Evolutionary conservation across 1,140 invertebrate genomes (phyloP), one percentile per base, ranked within the genome.

Genomic region (Magallana ariakensis): DNA sequence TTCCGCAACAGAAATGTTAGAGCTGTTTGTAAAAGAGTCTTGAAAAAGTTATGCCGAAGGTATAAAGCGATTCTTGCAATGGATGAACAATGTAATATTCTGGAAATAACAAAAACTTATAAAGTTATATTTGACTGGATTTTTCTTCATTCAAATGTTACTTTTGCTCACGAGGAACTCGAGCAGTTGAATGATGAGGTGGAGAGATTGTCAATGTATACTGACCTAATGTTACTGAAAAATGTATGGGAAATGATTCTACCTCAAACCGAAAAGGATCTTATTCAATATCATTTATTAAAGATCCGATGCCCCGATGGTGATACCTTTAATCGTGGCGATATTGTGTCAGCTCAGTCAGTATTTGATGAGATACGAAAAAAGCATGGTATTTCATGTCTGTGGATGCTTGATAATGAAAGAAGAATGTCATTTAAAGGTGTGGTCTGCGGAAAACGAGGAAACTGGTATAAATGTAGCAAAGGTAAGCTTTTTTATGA

Each of bases 381-480:
- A 62, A n/a, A 86, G 33, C 58, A 90, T 16, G n/a, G 88, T 6
- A 91, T 93, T 3, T 90, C 95, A 11, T 93, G 89, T 26, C 86
- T 91, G 11, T 88, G 94, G n/a, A 93, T 96, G 8, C 95, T 93
- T 10, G 95, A 96, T 46, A 85, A 93, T 70, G 96, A 97, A 93
- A 94, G 94, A 85, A 90, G 94, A 58, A 90, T 95, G 92, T 96
- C 97, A 80, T 94, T 97, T 0, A 92, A 94, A 92, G 96, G 96
- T 0, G 95, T 97, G 89, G 95, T 94, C 2, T 91, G 96, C 4
- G 92, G 88, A 33, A 93, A 95, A 87, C 66, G 33, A 26, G 97
- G 97, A 0, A 96, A 96, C 92, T 97, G 97, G 97, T 97, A 94
- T 90, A 96, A 96, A 91, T 97, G 97, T 94, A 96, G 95, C 1